phyloP scores from a whole-genome alignment of 2,797 vertebrate species.

The Enteromius trimaculatus region DNA sequence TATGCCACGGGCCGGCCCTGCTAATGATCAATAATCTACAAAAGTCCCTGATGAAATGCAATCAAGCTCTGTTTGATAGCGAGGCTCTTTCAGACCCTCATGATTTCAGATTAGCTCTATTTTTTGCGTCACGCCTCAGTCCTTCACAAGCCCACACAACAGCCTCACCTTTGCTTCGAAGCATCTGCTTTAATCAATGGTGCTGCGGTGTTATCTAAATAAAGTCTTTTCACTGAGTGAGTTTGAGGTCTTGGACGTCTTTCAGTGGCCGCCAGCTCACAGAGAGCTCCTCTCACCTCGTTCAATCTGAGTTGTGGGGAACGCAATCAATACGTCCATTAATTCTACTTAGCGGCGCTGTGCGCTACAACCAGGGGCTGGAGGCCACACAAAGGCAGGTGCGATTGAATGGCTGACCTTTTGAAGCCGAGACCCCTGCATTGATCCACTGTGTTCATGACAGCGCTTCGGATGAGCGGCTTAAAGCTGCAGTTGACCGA shows the following conservation, averaged over 20 bases:
- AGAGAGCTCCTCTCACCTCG: constrained; percentile 26
- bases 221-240: constrained; percentile 39
- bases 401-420: constrained; percentile 59
- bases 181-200: constrained; percentile 42
- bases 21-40: background rate
- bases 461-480: background rate
- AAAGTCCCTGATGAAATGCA: background rate
- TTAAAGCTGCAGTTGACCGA: background rate
- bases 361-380: constrained; percentile 44
- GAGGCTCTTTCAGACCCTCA: background rate
- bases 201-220: constrained; percentile 43
- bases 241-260: constrained; percentile 35
- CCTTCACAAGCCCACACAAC: constrained; percentile 10
- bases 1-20: no score
- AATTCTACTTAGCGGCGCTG: constrained; percentile 59
- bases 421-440: constrained; percentile 20
- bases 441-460: constrained; percentile 43
- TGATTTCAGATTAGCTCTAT: constrained; percentile 9
- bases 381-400: constrained; percentile 55
- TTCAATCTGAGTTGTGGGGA: constrained; percentile 59
- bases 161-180: constrained; percentile 21
- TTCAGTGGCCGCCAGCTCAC: constrained; percentile 34
- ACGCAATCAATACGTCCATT: constrained; percentile 61
- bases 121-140: background rate
- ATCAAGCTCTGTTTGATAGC: background rate